A percentile compares a stretch with the other conserved stretches of the same genome.
Conservation (phyloP, 2,888 invertebrate species). For the Camptogramma bilineatum region DNA sequence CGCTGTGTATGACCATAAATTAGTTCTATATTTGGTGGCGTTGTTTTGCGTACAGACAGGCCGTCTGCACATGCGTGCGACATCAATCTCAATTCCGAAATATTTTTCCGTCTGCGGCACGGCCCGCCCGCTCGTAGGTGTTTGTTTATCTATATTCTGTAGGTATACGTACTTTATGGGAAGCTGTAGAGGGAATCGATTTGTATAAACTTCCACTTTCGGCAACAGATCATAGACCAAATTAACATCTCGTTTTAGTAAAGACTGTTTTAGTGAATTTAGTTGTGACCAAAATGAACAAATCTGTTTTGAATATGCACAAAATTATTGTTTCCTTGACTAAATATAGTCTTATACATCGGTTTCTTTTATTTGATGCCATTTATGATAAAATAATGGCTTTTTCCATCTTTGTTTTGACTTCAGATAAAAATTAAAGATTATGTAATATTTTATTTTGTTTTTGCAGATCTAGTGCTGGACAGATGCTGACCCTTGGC, state of each 20-base stretch:
- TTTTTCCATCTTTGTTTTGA: not conserved
- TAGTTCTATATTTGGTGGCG: conserved; percentile 83
- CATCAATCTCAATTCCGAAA: conserved; percentile 85
- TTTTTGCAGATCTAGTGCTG: conserved; percentile 16
- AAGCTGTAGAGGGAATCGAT: conserved; percentile 29
- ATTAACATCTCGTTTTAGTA: conserved; percentile 30
- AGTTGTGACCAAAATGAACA: conserved; percentile 17
- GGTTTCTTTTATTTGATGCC: not conserved
- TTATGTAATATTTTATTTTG: conserved; percentile 7
- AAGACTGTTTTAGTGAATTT: conserved; percentile 13
- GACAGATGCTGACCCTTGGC: conserved; percentile 25
- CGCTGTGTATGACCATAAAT: conserved; percentile 84
- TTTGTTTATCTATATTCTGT: conserved; percentile 31
- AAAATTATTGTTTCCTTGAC: conserved; percentile 9
- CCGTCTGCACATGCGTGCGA: conserved; percentile 84
- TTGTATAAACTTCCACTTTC: conserved; percentile 37
- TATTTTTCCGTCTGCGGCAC: conserved; percentile 80
- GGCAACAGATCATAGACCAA: conserved; percentile 28
- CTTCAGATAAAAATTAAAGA: not conserved
- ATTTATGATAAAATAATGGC: conserved; percentile 1
- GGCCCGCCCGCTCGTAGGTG: conserved; percentile 33
- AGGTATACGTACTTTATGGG: conserved; percentile 27
- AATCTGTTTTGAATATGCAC: conserved; percentile 11
- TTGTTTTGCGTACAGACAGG: conserved; percentile 82
- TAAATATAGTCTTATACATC: not conserved